phyloP scores from a whole-genome alignment of 2,888 invertebrate genomes.

The Athalia rosae region DNA sequence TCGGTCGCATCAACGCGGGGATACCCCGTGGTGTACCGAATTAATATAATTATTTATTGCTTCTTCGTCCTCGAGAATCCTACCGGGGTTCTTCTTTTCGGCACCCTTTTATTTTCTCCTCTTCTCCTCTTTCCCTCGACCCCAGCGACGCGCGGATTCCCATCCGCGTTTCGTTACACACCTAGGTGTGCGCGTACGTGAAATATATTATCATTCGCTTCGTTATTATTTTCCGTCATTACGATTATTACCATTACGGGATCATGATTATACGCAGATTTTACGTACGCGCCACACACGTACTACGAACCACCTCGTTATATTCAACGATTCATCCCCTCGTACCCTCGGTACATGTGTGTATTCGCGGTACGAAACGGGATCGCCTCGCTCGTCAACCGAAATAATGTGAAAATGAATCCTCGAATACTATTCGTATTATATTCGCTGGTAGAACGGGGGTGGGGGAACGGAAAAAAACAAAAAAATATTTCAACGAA shows the following conservation, averaged over 20 bases:
- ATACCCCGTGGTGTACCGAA: slow-evolving; percentile 56
- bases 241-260: slow-evolving; percentile 57
- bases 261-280: slow-evolving; percentile 54
- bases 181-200: slow-evolving; percentile 35
- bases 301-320: slow-evolving; percentile 13
- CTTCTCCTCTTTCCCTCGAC: too few relatives aligned
- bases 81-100: background rate
- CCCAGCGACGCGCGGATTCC: too few relatives aligned
- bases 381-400: too few relatives aligned
- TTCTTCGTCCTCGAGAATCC: slow-evolving; percentile 12
- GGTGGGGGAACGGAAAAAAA: too few relatives aligned
- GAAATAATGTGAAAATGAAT: too few relatives aligned
- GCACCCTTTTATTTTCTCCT: background rate
- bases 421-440: too few relatives aligned
- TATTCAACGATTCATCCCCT: slow-evolving; percentile 37
- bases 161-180: background rate
- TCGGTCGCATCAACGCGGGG: slow-evolving; percentile 53
- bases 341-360: slow-evolving; percentile 31
- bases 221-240: slow-evolving; percentile 55
- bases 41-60: slow-evolving; percentile 60
- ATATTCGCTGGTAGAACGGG: too few relatives aligned
- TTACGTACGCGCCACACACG: slow-evolving; percentile 38
- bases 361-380: background rate
- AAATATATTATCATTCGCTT: slow-evolving; percentile 55
- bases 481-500: too few relatives aligned